phyloP scores from a whole-genome alignment of 1,140 invertebrate genomes.

The Bombus affinis region DNA sequence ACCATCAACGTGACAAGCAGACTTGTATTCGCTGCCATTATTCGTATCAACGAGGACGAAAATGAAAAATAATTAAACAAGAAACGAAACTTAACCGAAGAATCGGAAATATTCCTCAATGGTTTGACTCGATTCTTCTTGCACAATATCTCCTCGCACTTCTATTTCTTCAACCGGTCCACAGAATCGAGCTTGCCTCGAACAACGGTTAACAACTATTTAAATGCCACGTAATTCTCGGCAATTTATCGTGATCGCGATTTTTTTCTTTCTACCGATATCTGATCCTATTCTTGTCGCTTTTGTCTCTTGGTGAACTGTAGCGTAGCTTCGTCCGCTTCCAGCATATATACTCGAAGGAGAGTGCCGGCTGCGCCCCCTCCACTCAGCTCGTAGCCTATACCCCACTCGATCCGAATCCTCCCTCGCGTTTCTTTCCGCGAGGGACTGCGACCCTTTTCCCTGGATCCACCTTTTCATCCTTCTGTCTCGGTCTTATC shows the following conservation, averaged over 20 bases:
- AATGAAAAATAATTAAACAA: not conserved
- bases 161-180: not conserved
- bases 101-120: not conserved
- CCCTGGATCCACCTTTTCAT: slow-evolving; percentile 9
- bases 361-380: slow-evolving; percentile 64
- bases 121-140: not conserved
- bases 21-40: slow-evolving; percentile 13
- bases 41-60: not conserved
- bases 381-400: slow-evolving; percentile 17
- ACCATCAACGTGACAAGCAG: slow-evolving; percentile 24
- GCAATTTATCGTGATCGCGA: not conserved
- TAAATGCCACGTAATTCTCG: not conserved
- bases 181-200: not conserved
- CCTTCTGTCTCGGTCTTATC: not conserved
- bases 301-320: slow-evolving; percentile 79
- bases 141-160: not conserved
- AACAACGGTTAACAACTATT: too few species aligned
- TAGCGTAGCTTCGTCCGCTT: slow-evolving; percentile 75
- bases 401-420: slow-evolving; percentile 59
- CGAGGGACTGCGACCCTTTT: slow-evolving; percentile 37
- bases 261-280: slow-evolving; percentile 3
- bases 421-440: slow-evolving; percentile 70
- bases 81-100: not conserved
- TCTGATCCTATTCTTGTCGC: slow-evolving; percentile 58
- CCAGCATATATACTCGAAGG: slow-evolving; percentile 79